phyloP scores from a whole-genome alignment of 1,140 invertebrate genomes.

The Nephila pilipes region DNA sequence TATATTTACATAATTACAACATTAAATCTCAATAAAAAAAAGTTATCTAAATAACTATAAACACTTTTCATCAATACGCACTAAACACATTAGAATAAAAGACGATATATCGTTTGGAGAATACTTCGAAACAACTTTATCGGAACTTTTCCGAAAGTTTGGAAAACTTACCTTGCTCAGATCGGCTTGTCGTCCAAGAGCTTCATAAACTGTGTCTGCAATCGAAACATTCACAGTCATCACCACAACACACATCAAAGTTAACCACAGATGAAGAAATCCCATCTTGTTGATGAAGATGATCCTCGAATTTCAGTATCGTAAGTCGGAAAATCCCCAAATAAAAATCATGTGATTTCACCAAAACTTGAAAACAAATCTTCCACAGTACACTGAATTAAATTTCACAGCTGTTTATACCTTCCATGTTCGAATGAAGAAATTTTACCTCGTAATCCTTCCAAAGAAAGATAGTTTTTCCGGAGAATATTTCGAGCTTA shows the following conservation, averaged over 20 bases:
- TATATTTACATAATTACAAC: no score
- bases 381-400: neutral
- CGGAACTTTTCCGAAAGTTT: neutral
- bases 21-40: no score
- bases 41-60: no score
- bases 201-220: slow-evolving; percentile 66
- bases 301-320: neutral
- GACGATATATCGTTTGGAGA: no score
- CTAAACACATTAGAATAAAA: no score
- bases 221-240: neutral
- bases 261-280: slow-evolving; percentile 27
- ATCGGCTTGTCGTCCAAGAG: slow-evolving; percentile 50
- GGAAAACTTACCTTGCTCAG: slow-evolving; percentile 53
- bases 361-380: neutral
- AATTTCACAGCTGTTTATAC: neutral
- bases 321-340: neutral
- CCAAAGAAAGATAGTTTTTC: neutral
- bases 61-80: no score
- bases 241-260: neutral
- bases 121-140: no score
- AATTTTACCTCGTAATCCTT: slow-evolving; percentile 1
- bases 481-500: neutral
- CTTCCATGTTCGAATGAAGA: neutral
- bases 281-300: slow-evolving; percentile 11
- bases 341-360: neutral